These are phyloP conservation scores for Parotia lawesii DNA, from an alignment of 2,113 vertebrate genomes.

Conservation along the genomic window DNA sequence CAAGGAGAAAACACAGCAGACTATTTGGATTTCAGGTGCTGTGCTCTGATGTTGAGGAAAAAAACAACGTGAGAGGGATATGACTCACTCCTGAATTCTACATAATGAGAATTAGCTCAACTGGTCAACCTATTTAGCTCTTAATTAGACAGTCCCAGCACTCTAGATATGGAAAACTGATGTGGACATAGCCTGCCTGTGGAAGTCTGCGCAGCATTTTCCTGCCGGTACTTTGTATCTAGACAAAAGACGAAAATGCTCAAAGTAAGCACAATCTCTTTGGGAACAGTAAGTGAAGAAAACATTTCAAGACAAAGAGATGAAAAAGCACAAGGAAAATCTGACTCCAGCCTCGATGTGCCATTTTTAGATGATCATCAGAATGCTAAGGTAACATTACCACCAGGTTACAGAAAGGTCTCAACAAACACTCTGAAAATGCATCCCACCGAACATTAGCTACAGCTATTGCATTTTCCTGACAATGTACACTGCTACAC, in stretches of 20 bases:
- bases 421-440: background rate
- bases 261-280: background rate
- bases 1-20: background rate
- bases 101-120: background rate
- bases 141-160: background rate
- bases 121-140: background rate
- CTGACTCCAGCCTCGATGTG: background rate
- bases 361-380: background rate
- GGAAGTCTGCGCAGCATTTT: background rate
- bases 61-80: background rate
- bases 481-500: background rate
- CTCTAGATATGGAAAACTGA: background rate
- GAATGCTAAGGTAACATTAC: background rate
- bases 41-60: background rate
- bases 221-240: background rate
- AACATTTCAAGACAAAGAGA: background rate
- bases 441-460: background rate
- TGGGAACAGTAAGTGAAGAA: background rate
- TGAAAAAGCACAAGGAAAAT: background rate
- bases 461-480: background rate
- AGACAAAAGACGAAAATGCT: background rate
- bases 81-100: background rate
- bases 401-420: background rate
- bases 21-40: background rate
- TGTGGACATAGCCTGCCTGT: background rate